Conservation (phyloP, 2,797 vertebrate genomes). For the Pipistrellus kuhlii region DNA sequence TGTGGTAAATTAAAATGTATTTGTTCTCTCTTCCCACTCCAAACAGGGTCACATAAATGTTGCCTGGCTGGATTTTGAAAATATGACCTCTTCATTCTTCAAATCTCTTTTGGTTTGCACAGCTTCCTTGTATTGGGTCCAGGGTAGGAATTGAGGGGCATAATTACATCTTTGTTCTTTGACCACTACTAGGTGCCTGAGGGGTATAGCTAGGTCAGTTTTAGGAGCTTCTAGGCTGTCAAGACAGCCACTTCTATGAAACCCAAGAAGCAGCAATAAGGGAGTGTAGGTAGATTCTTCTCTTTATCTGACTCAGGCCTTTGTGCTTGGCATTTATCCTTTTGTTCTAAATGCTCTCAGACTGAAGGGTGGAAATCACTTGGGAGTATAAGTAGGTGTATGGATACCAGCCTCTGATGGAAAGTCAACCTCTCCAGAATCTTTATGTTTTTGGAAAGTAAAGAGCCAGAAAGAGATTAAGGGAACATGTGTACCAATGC, state of each 20-base stretch:
- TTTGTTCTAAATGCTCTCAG: conserved; percentile 1
- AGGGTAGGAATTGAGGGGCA: background rate
- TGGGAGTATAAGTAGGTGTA: background rate
- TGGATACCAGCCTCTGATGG: background rate
- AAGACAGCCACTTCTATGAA: background rate
- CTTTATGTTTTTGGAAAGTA: background rate
- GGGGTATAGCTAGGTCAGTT: background rate
- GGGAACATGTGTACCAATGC: background rate
- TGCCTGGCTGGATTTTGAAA: background rate
- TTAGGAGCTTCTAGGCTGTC: background rate
- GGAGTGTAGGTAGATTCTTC: background rate
- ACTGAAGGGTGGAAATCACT: background rate
- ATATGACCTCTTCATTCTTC: background rate
- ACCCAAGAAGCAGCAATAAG: background rate
- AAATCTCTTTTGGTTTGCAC: background rate
- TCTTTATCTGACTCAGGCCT: background rate
- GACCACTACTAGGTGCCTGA: background rate
- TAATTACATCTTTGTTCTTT: conserved; percentile 15
- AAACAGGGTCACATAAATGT: background rate
- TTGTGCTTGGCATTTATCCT: background rate
- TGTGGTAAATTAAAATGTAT: background rate
- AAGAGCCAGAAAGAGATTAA: background rate
- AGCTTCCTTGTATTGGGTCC: background rate
- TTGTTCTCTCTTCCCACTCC: background rate
- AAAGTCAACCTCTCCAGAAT: background rate